Conservation (phyloP, 2,888 invertebrate species). For the Hofmannophila pseudospretella region DNA sequence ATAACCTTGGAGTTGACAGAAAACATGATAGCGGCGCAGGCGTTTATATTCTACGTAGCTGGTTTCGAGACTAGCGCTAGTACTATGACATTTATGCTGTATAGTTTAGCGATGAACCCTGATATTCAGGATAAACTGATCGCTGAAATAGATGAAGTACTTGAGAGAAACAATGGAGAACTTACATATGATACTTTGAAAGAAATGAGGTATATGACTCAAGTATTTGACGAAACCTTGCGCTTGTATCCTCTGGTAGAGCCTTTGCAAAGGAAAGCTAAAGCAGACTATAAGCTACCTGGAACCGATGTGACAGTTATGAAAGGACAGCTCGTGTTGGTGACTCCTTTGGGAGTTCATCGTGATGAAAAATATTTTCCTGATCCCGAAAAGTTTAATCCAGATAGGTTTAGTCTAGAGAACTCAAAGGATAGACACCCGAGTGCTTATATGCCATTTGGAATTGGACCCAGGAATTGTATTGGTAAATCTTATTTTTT, state of each 20-base stretch:
- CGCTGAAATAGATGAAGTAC: slow-evolving; percentile 37
- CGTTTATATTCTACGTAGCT: slow-evolving; percentile 44
- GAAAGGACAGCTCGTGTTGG: slow-evolving; percentile 26
- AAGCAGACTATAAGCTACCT: slow-evolving; percentile 36
- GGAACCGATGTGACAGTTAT: slow-evolving; percentile 33
- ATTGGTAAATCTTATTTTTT: no score
- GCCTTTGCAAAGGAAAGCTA: slow-evolving; percentile 42
- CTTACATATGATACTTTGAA: slow-evolving; percentile 40
- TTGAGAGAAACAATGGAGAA: slow-evolving; percentile 31
- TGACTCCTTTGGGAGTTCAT: slow-evolving; percentile 40
- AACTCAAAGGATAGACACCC: slow-evolving; percentile 15
- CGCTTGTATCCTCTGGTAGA: slow-evolving; percentile 59
- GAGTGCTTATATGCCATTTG: slow-evolving; percentile 19
- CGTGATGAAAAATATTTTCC: slow-evolving; percentile 47
- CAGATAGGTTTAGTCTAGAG: slow-evolving; percentile 28
- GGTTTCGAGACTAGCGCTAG: slow-evolving; percentile 59
- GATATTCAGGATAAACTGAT: slow-evolving; percentile 38
- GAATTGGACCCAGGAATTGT: slow-evolving; percentile 21
- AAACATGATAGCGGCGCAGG: slow-evolving; percentile 32
- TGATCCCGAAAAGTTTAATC: slow-evolving; percentile 27
- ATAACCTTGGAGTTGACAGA: slow-evolving; percentile 26
- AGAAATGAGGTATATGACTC: slow-evolving; percentile 46
- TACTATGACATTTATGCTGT: slow-evolving; percentile 38
- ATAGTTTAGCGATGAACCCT: slow-evolving; percentile 44
- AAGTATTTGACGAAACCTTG: slow-evolving; percentile 54